Evolutionary conservation across 2,888 invertebrate genomes (phyloP).

Genomic region (Pseudanteris insignis): DNA sequence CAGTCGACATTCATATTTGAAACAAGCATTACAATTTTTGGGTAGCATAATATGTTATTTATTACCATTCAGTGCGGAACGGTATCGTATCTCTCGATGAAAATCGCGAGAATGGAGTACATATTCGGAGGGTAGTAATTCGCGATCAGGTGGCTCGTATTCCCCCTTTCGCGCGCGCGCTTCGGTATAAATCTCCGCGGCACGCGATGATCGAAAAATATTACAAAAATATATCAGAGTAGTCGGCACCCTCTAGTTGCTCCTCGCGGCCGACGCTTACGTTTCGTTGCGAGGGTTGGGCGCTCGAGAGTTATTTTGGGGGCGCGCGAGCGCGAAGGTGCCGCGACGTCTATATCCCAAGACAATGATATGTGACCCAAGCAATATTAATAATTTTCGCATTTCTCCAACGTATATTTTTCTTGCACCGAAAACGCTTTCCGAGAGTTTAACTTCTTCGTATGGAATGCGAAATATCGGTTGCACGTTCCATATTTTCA

Average conservation of each 20-base stretch:
- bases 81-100: constrained; percentile 33
- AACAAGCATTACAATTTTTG: constrained; percentile 23
- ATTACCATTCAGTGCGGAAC: constrained; percentile 24
- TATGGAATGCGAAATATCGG: constrained; percentile 19
- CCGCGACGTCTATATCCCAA: constrained; percentile 64
- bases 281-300: constrained; percentile 48
- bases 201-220: constrained; percentile 68
- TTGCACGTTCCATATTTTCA: constrained; percentile 12
- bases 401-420: constrained; percentile 62
- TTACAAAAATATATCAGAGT: constrained; percentile 66
- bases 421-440: constrained; percentile 44
- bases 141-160: constrained; percentile 64
- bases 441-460: constrained; percentile 39
- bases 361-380: constrained; percentile 66
- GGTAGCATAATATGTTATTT: constrained; percentile 36
- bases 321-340: constrained; percentile 54
- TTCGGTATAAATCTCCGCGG: constrained; percentile 63
- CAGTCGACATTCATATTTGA: constrained; percentile 13
- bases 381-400: constrained; percentile 67
- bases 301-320: constrained; percentile 51
- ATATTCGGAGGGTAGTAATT: constrained; percentile 56
- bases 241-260: constrained; percentile 58
- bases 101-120: constrained; percentile 42
- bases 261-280: constrained; percentile 38
- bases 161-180: constrained; percentile 48